Conservation (phyloP, 2,888 invertebrate species). For the Flabesymbios commensalis region DNA sequence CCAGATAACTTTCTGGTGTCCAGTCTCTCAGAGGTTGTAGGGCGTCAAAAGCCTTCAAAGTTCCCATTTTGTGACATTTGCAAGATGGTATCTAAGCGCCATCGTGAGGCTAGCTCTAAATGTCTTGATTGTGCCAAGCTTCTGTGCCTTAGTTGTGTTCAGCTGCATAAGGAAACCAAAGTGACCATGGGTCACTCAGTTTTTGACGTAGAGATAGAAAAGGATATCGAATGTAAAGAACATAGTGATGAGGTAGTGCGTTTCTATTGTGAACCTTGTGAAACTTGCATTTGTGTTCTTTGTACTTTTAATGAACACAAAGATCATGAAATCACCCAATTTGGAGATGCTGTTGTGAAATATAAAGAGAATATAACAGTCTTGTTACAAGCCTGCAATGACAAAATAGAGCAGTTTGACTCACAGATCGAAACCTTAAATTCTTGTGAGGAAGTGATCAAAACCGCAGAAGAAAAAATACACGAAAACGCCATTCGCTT, state of each 20-base stretch:
- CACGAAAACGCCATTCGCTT: constrained; percentile 57
- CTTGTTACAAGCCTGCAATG: constrained; percentile 52
- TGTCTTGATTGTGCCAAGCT: constrained; percentile 62
- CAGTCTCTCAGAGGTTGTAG: constrained; percentile 58
- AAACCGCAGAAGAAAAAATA: constrained; percentile 57
- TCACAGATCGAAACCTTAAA: constrained; percentile 49
- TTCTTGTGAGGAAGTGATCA: constrained; percentile 55
- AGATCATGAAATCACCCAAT: constrained; percentile 36
- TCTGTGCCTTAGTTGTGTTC: constrained; percentile 58
- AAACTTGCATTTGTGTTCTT: constrained; percentile 60
- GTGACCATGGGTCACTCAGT: constrained; percentile 60
- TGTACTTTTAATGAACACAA: constrained; percentile 61
- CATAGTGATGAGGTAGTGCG: constrained; percentile 50
- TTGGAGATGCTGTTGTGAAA: constrained; percentile 53
- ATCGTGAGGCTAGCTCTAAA: constrained; percentile 59
- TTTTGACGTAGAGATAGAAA: constrained; percentile 62
- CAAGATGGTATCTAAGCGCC: constrained; percentile 57
- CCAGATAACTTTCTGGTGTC: constrained; percentile 63
- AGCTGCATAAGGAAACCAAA: constrained; percentile 58
- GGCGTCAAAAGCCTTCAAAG: constrained; percentile 56
- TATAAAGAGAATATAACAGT: constrained; percentile 59
- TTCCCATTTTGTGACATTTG: constrained; percentile 62
- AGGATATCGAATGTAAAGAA: constrained; percentile 61
- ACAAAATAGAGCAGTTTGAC: constrained; percentile 54
- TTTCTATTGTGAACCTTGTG: constrained; percentile 62